Evolutionary conservation across 1,140 invertebrate genomes (phyloP), one percentile per base, ranked within the genome.

Genomic region (Pogonognathellus flavescens): DNA sequence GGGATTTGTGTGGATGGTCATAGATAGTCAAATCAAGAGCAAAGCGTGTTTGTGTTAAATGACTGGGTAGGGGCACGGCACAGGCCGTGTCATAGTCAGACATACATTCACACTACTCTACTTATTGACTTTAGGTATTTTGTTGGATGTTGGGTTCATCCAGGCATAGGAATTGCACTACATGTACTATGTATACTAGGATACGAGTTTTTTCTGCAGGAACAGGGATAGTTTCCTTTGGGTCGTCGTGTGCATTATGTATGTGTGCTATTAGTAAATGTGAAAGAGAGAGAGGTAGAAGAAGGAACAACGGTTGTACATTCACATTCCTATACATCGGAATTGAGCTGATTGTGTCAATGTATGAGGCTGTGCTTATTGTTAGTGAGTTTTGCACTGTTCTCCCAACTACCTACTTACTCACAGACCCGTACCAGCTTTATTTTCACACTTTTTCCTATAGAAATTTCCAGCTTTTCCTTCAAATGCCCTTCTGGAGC

Each of bases 311-410:
- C 25, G 22, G 31, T 25, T 25, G 70, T 18, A 76, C 10, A n/a
- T 76, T 70, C 49, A 7, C 41, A 41, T 41, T 41, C 31, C 31
- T 41, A 41, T 41, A 41, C 66, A 76, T 76, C 70, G n/a, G 25
- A 76, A 76, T 76, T 76, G 70, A 16, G 70, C 70, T 76, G 70
- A 76, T 76, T 76, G 70, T 41, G 1, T 76, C 70, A 76, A 76
- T 76, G 25, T 50, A 41, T 41, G 31, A 41, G 31, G 13, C 20
- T 66, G 20, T 66, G 25, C 22, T 76, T 76, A 49, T 18, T 25
- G 31, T 76, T 76, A 41, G 13, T n/a, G 31, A n/a, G 31, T 31
- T 76, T 41, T 76, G n/a, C 70, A 41, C 66, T 25, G 20, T 31
- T 25, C 59, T 70, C 66, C 22, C 66, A 31, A 16, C 25, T 22